phyloP scores from a whole-genome alignment of 2,888 invertebrate genomes.

The Synergus laeviventris region DNA sequence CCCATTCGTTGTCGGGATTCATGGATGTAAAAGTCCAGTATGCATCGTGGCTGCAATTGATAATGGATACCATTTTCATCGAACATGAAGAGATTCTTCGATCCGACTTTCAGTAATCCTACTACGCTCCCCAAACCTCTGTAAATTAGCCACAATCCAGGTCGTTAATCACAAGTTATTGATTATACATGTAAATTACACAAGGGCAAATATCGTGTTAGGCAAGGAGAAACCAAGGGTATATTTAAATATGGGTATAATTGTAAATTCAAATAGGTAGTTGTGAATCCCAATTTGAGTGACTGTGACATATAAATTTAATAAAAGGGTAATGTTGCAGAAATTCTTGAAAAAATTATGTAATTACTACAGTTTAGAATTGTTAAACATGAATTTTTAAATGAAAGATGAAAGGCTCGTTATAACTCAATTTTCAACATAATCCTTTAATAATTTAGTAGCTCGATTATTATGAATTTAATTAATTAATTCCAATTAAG shows the following conservation, averaged over 20 bases:
- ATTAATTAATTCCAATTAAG: too few species aligned
- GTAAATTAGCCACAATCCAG: conserved; percentile 61
- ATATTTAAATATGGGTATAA: neutral
- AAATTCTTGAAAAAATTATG: too few species aligned
- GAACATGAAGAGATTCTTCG: conserved; percentile 92
- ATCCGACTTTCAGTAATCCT: conserved; percentile 93
- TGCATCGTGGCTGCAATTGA: conserved; percentile 89
- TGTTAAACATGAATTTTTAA: too few species aligned
- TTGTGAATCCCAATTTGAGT: neutral
- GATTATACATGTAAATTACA: conserved; percentile 12
- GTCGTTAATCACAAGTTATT: conserved; percentile 4
- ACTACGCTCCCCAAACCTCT: conserved; percentile 85
- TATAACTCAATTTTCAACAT: too few species aligned
- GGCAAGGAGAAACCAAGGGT: neutral
- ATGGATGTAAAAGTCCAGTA: conserved; percentile 95
- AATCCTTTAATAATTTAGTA: too few species aligned
- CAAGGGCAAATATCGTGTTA: neutral
- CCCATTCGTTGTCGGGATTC: conserved; percentile 91
- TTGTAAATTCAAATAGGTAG: neutral
- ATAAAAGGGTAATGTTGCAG: too few species aligned
- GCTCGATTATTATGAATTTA: too few species aligned
- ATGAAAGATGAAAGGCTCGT: too few species aligned
- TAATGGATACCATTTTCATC: conserved; percentile 84
- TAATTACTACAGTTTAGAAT: too few species aligned
- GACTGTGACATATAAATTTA: neutral